Base-by-base conservation (phyloP, 2,113 vertebrate species). In the Tragulus kanchil region DNA sequence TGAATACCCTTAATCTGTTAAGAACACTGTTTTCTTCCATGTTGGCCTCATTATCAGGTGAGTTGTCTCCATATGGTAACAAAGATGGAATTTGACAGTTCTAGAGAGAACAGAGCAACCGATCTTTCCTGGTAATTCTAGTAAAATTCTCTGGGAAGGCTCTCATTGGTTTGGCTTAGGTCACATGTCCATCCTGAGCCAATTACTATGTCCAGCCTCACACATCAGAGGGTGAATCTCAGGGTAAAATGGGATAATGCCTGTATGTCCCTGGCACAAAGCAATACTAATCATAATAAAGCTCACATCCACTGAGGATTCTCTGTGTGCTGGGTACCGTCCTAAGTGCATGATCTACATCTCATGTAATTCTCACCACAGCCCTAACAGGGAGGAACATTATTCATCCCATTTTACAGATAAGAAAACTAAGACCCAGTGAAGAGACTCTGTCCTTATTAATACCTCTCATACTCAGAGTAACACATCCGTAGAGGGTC, bases 401-500 rank as follows among this genome's bases (percentile, higher is more conserved):
- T 45, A 52, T 61, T 86, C 61, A 91, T 65, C 58, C 90, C 59
- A 69, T 87, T 93, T 90, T 62, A 87, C 12, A 77, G 67, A 75
- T 28, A 81, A 92, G 31, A 52, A 95, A 89, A 93, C 73, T 87
- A 79, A 90, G 84, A 62, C 36, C 84, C 16, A 48, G 31, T 54
- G 11, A 85, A 73, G 87, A 59, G n/a, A 10, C 4, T 28, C 67
- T 45, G 3, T 52, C 25, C 12, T 85, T 64, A 50, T 28, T 31
- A 83, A 73, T 19, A 73, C 26, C 11, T 59, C 75, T 58, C 67
- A 93, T 67, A 62, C 28, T 88, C 52, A 75, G 82, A 54, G 28
- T 0, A 85, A 71, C 56, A 67, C 5, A 71, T 17, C 77, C 92
- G 64, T 67, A 7, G 85, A 92, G 31, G 14, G 4, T 77, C 17